These are phyloP conservation scores for Benthosema pterotum DNA, from an alignment of 2,797 vertebrate species.

Conservation along the genomic window DNA sequence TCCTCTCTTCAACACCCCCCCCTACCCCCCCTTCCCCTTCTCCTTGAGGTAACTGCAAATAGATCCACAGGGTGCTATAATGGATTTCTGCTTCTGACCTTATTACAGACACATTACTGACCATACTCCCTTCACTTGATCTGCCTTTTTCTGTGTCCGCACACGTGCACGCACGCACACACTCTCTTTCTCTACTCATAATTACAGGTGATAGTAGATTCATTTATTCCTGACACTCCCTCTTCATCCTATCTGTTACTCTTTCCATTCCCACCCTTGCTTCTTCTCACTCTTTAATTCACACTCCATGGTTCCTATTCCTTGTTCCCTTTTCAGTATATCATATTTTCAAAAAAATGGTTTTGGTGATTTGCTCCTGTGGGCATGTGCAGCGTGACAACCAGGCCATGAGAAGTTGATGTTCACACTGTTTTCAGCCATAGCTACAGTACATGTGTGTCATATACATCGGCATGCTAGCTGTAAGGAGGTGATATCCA, in stretches of 20 bases:
- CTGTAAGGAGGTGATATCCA: too few species aligned
- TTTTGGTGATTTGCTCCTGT: too few species aligned
- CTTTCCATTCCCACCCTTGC: not conserved
- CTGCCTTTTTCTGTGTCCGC: not conserved
- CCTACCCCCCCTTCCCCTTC: not conserved
- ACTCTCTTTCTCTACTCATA: conserved; percentile 6
- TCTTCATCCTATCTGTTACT: not conserved
- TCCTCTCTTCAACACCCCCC: too few species aligned
- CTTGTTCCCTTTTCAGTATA: too few species aligned
- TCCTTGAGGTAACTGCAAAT: conserved; percentile 66
- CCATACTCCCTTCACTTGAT: conserved; percentile 27
- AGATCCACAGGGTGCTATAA: conserved; percentile 62
- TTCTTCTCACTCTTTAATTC: not conserved
- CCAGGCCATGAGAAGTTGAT: too few species aligned
- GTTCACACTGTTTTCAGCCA: too few species aligned
- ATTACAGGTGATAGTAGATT: conserved; percentile 11
- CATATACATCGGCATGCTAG: too few species aligned
- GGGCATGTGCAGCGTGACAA: too few species aligned
- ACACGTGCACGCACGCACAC: conserved; percentile 14
- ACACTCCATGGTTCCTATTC: too few species aligned
- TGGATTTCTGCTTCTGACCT: conserved; percentile 71
- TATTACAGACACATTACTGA: conserved; percentile 72
- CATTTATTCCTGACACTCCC: not conserved
- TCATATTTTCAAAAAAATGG: too few species aligned
- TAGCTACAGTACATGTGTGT: too few species aligned